Conservation (phyloP, 2,113 vertebrate genomes). For the Girardinichthys multiradiatus region DNA sequence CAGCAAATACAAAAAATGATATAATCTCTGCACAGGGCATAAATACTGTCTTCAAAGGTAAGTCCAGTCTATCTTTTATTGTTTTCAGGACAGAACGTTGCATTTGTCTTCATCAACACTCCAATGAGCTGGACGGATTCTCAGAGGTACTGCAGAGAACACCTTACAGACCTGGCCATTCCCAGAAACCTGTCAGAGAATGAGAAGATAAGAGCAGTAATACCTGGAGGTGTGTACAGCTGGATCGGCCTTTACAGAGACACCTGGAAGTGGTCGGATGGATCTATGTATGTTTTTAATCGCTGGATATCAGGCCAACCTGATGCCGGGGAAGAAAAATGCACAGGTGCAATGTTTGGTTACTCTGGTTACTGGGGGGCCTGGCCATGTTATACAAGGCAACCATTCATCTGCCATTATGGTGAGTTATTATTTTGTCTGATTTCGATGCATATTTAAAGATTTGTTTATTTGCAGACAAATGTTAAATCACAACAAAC, state of each 20-base stretch:
- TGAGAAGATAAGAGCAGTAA: not conserved
- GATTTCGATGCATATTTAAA: not conserved
- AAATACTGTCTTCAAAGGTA: no score
- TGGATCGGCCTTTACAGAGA: slow-evolving; percentile 30
- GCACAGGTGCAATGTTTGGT: not conserved
- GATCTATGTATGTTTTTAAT: not conserved
- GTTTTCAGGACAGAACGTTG: not conserved
- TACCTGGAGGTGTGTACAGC: accelerated
- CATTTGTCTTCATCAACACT: not conserved
- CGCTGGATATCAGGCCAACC: not conserved
- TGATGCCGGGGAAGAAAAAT: accelerated
- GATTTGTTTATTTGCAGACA: not conserved
- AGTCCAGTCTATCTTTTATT: not conserved
- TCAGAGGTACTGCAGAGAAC: slow-evolving; percentile 2
- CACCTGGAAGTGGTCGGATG: not conserved
- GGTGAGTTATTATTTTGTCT: not conserved
- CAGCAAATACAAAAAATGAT: no score
- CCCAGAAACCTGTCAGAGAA: slow-evolving; percentile 1
- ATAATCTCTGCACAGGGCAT: no score
- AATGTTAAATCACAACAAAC: no score
- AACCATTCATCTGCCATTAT: not conserved
- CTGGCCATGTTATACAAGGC: not conserved
- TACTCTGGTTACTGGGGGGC: not conserved
- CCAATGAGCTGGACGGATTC: not conserved
- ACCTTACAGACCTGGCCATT: slow-evolving; percentile 21